These are phyloP conservation scores for Caenorhabditis becei DNA, from an alignment of 2,888 invertebrate genomes.

Conservation along the genomic window DNA sequence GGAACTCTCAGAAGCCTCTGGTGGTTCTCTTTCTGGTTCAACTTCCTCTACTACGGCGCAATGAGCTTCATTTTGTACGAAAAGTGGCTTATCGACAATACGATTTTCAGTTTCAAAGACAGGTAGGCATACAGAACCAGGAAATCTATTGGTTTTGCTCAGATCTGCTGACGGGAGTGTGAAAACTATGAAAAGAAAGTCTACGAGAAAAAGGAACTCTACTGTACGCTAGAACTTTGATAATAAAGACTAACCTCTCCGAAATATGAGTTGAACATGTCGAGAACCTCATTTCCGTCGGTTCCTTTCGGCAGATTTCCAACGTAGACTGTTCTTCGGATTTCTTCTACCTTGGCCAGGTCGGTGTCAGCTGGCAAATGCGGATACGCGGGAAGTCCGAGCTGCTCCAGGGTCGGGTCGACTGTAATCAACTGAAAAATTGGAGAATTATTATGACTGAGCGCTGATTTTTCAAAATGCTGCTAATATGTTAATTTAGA, in stretches of 20 bases:
- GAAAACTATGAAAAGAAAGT: not conserved
- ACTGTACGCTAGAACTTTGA: not conserved
- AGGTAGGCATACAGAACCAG: slow-evolving; percentile 12
- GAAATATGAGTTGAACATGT: slow-evolving; percentile 86
- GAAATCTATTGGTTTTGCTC: not conserved
- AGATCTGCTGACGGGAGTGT: slow-evolving; percentile 8
- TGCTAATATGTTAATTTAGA: not conserved
- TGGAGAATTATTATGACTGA: not conserved
- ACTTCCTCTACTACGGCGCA: slow-evolving; percentile 69
- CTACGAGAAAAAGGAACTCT: not conserved
- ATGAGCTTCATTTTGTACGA: slow-evolving; percentile 60
- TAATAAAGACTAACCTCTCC: slow-evolving; percentile 77
- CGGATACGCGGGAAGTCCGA: slow-evolving; percentile 92
- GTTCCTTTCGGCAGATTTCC: slow-evolving; percentile 86
- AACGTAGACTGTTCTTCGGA: slow-evolving; percentile 92
- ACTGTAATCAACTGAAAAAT: slow-evolving; percentile 87
- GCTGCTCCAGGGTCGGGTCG: slow-evolving; percentile 89
- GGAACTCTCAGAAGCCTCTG: slow-evolving; percentile 55
- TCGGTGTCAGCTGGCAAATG: slow-evolving; percentile 88
- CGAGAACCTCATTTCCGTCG: slow-evolving; percentile 89
- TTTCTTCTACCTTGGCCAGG: slow-evolving; percentile 88
- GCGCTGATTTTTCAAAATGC: not conserved
- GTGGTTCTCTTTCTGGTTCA: slow-evolving; percentile 72
- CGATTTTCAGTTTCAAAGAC: slow-evolving; percentile 58
- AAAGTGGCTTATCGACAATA: slow-evolving; percentile 69